Base-by-base conservation (phyloP, 1,140 invertebrate species). In the Aphidius gifuensis region DNA sequence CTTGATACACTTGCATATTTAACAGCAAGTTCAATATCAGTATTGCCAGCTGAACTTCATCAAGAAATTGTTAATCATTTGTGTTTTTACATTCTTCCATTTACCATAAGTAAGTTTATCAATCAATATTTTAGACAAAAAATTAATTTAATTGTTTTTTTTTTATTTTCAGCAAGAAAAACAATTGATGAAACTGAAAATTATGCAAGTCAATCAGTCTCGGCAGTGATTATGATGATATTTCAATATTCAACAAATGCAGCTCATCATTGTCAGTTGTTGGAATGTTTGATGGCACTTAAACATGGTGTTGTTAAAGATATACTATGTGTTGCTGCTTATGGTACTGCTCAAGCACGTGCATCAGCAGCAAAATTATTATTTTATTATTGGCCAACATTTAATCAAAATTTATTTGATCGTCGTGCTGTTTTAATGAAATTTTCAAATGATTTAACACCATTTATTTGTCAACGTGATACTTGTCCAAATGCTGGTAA, bases 301-400 rank as follows among this genome's bases (percentile, higher is more conserved):
- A 97, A 97, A 79, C 85, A 88, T 65, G 89, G 91, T 68, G 87
- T 97, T 11, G 87, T 94, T 4, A 92, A 95, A 80, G 97, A 99
- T 80, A 85, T 99, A 38, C 82, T 99, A 6, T 94, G 92, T 74
- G 95, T 99, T 9, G 93, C 99, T 66, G 97, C 97, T 9, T 96
- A 99, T 79, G 97, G 97, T 9, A 97, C 97, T 2, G 89, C 92
- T 60, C 88, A 90, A 54, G 92, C 96, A 0, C 82, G 95, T 62
- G 87, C 92, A 53, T 93, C 95, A 4, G 97, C 97, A 16, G 94
- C 94, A 48, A 97, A 98, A 82, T 83, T 99, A 38, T 84, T 99
- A 16, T 99, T 99, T 80, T 96, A 98, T 81, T 99, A 99, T 77
- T 99, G 97, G 96, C 97, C 97, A n/a, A 91, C 96, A 4, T 92